phyloP scores from a whole-genome alignment of 2,113 vertebrate genomes.

The Typhlomys cinereus region DNA sequence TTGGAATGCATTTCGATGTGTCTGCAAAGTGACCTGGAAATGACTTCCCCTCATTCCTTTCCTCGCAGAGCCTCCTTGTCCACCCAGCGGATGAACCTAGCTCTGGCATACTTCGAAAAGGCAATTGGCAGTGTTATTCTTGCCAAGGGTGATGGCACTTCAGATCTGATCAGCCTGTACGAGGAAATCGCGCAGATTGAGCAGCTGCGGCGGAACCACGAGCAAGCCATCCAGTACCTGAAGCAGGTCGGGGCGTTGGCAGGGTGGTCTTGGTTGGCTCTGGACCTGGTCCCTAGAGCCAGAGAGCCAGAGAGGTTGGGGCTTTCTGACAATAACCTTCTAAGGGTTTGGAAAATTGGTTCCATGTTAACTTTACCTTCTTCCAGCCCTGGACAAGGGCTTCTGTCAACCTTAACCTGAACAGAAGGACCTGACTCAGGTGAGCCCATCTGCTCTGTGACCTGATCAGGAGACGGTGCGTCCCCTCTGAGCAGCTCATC shows the following conservation, averaged over 20 bases:
- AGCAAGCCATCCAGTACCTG: conserved; percentile 70
- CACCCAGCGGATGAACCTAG: conserved; percentile 68
- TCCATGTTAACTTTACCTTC: neutral
- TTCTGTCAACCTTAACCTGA: neutral
- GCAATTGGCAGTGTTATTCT: conserved; percentile 55
- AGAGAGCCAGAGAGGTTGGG: neutral
- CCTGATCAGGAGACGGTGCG: neutral
- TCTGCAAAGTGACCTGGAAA: neutral
- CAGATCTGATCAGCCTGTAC: conserved; percentile 73
- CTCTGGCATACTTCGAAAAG: conserved; percentile 76
- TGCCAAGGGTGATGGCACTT: conserved; percentile 47
- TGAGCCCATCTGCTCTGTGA: neutral
- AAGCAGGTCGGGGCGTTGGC: conserved; percentile 69
- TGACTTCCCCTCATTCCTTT: conserved; percentile 22
- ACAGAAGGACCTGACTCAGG: neutral
- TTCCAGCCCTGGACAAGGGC: neutral
- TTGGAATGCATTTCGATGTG: conserved; percentile 4
- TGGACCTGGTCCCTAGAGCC: neutral
- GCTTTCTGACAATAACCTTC: neutral
- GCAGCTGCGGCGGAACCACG: conserved; percentile 68
- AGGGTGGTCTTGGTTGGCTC: neutral
- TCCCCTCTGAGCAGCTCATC: no score
- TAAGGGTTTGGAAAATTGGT: neutral
- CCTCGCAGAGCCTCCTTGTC: conserved; percentile 71
- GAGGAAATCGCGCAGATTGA: conserved; percentile 73